Conservation (phyloP, 2,113 vertebrate species). For the Jacana jacana region DNA sequence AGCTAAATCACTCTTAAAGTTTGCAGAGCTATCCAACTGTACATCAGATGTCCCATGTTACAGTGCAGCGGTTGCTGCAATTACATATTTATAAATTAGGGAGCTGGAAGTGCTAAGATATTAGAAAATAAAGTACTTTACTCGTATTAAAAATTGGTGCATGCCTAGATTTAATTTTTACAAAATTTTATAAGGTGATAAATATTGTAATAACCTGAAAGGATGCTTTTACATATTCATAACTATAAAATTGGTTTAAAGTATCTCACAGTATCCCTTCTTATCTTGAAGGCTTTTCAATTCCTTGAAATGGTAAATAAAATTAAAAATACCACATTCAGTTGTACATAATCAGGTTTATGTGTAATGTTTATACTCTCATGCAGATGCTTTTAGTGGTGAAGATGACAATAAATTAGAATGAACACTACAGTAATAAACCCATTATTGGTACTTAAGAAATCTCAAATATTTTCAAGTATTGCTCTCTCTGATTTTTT, state of each 20-base stretch:
- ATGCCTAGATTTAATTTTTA: not conserved
- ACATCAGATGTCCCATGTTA: not conserved
- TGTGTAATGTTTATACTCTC: not conserved
- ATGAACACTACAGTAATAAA: not conserved
- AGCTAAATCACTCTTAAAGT: not conserved
- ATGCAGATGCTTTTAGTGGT: not conserved
- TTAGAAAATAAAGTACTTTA: not conserved
- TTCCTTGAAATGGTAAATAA: not conserved
- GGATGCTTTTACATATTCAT: slow-evolving; percentile 2
- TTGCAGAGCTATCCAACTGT: not conserved
- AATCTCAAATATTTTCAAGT: not conserved
- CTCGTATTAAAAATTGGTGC: not conserved
- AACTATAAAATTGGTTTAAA: not conserved
- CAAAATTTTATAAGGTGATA: not conserved
- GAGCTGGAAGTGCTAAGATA: not conserved
- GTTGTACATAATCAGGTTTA: not conserved
- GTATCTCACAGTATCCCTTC: not conserved
- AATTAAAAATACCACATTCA: not conserved
- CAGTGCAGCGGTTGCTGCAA: not conserved
- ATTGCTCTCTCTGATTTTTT: not conserved
- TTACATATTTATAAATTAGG: not conserved
- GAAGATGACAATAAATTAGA: not conserved
- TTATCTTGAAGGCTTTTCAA: not conserved
- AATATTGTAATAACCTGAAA: not conserved
- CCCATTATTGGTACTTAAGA: not conserved